Conservation (phyloP, 2,113 vertebrate species). For the Cheirogaleus medius region DNA sequence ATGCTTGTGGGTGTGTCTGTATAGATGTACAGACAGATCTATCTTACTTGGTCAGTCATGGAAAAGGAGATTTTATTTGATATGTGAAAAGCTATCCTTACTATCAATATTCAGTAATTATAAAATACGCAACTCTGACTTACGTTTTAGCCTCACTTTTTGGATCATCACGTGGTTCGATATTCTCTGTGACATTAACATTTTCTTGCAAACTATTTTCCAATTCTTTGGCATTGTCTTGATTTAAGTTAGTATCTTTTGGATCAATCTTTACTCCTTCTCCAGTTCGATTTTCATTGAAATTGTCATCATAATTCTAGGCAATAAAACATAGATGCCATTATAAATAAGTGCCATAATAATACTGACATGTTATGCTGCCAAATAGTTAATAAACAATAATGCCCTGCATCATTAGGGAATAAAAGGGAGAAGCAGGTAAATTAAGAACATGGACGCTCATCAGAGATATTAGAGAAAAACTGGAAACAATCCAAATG, state of each 20-base stretch:
- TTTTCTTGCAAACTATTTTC: constrained; percentile 59
- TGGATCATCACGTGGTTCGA: constrained; percentile 40
- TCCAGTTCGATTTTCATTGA: constrained; percentile 63
- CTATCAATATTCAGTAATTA: not conserved
- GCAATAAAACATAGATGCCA: not conserved
- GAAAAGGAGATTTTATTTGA: not conserved
- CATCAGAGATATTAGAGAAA: not conserved
- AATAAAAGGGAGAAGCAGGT: not conserved
- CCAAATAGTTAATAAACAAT: not conserved
- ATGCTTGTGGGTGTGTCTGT: too few relatives aligned
- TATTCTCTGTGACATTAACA: not conserved
- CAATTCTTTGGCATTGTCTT: constrained; percentile 46
- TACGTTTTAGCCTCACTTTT: constrained; percentile 81
- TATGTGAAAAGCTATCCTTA: not conserved
- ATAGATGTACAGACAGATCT: not conserved
- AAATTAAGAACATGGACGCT: not conserved
- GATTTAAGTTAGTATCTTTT: not conserved
- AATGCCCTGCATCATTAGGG: not conserved
- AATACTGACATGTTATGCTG: not conserved
- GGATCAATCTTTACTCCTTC: constrained; percentile 69
- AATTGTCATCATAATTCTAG: constrained; percentile 75
- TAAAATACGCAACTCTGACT: not conserved
- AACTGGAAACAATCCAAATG: not conserved
- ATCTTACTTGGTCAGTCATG: not conserved
- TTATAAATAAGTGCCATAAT: constrained; percentile 22